A percentile compares a stretch with the other conserved stretches of the same genome.
These are phyloP conservation scores for Hydrotaea diabolus DNA, from an alignment of 2,888 invertebrate genomes.

Conservation along the genomic window DNA sequence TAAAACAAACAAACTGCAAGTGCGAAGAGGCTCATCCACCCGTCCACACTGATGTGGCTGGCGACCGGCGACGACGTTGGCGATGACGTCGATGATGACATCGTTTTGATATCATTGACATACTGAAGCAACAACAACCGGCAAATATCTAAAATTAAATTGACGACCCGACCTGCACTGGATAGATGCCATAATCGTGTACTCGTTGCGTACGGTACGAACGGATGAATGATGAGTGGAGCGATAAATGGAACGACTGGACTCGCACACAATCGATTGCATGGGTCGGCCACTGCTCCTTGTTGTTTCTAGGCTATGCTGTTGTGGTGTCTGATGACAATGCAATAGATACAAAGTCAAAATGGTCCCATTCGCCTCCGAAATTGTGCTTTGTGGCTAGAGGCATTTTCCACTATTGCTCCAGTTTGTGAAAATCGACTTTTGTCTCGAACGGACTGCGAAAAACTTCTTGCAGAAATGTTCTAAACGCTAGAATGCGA, in stretches of 20 bases:
- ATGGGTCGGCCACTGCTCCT: background rate
- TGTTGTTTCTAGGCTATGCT: too few relatives aligned
- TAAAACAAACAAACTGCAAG: background rate
- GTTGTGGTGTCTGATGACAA: too few relatives aligned
- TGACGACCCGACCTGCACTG: background rate
- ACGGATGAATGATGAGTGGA: background rate
- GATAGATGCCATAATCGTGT: background rate
- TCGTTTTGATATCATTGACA: constrained; percentile 38
- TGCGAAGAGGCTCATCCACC: background rate
- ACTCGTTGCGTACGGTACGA: background rate
- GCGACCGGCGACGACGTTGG: constrained; percentile 10
- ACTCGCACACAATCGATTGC: background rate
- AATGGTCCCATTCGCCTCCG: too few relatives aligned
- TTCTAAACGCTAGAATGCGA: too few relatives aligned
- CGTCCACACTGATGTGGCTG: background rate
- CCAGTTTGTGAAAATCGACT: too few relatives aligned
- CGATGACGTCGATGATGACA: constrained; percentile 56
- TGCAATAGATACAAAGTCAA: too few relatives aligned
- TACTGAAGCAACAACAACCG: background rate
- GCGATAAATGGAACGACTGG: background rate
- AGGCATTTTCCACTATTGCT: too few relatives aligned
- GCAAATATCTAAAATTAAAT: background rate
- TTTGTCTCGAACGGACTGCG: too few relatives aligned
- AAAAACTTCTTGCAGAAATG: too few relatives aligned
- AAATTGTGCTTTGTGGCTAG: too few relatives aligned